These are phyloP conservation scores for Anguilla megastoma DNA, from an alignment of 2,797 vertebrate species.

Conservation along the genomic window DNA sequence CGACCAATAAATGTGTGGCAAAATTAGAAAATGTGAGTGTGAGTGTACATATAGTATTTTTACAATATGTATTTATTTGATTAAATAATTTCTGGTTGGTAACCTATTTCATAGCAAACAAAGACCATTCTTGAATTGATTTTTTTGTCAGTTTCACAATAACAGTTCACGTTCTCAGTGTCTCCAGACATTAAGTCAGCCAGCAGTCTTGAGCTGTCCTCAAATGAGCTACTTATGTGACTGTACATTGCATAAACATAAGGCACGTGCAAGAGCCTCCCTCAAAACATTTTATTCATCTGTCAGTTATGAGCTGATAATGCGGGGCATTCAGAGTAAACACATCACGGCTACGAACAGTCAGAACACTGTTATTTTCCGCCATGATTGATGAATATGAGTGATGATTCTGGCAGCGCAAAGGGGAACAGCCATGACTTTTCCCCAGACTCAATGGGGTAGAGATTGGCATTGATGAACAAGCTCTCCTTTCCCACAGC, in stretches of 20 bases:
- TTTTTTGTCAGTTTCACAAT: background rate
- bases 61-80: background rate
- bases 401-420: constrained; percentile 29
- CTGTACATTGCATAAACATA: background rate
- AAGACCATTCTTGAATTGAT: background rate
- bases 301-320: constrained; percentile 11
- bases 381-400: constrained; percentile 30
- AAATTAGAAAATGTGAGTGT: background rate
- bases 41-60: background rate
- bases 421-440: constrained; percentile 19
- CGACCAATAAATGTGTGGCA: background rate
- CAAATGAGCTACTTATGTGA: background rate
- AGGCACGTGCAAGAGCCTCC: background rate
- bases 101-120: background rate
- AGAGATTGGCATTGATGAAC: constrained; percentile 28
- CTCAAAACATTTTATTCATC: background rate
- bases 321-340: background rate
- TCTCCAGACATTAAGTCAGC: background rate
- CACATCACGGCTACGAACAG: background rate
- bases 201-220: background rate
- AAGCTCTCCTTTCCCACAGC: constrained; percentile 17
- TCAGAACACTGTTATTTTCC: constrained; percentile 1
- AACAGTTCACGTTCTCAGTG: background rate
- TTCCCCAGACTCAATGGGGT: constrained; percentile 9
- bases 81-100: background rate